Conservation (phyloP, 2,113 vertebrate genomes). For the Gnathonemus longibarbis region DNA sequence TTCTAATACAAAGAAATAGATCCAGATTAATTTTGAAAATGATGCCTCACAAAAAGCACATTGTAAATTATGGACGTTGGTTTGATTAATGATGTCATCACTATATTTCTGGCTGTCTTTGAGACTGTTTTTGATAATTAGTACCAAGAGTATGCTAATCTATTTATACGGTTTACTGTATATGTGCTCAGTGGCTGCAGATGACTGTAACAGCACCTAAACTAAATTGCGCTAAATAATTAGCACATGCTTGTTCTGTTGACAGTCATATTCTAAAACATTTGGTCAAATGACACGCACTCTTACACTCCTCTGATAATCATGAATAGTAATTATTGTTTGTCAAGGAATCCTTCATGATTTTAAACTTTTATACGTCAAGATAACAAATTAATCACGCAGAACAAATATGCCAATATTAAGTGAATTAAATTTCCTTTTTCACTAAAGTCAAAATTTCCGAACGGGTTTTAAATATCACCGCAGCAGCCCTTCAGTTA, state of each 20-base stretch:
- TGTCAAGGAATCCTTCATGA: background rate
- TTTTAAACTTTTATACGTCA: background rate
- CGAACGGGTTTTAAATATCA: background rate
- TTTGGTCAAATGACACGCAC: background rate
- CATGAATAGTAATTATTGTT: slow-evolving; percentile 9
- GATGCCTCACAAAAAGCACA: background rate
- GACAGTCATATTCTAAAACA: background rate
- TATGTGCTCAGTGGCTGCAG: background rate
- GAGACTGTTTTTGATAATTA: background rate
- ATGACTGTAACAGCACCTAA: background rate
- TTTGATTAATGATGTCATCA: background rate
- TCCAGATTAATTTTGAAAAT: background rate
- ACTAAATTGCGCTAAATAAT: background rate
- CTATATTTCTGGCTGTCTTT: background rate
- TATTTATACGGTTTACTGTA: background rate
- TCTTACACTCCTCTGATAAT: background rate
- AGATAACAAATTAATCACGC: background rate
- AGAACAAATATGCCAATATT: background rate
- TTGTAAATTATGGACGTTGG: background rate
- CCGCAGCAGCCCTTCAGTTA: background rate
- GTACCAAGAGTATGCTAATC: background rate
- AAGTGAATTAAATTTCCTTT: background rate
- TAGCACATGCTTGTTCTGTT: background rate
- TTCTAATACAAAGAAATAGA: background rate
- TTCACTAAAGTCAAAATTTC: background rate